phyloP scores from a whole-genome alignment of 2,888 invertebrate species.

The Adelognathus sp. region DNA sequence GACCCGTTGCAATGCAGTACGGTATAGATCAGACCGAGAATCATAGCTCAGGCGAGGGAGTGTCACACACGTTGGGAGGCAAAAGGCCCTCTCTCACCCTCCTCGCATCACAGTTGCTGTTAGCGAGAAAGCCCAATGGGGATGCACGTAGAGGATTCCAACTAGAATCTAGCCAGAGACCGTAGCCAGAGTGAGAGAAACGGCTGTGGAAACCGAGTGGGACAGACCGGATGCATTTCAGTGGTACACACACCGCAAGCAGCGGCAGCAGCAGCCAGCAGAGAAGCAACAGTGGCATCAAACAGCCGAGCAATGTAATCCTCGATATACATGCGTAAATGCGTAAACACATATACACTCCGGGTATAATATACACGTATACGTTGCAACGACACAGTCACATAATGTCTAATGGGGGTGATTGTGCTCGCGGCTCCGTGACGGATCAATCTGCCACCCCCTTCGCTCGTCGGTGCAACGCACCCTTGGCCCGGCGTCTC shows the following conservation, averaged over 20 bases:
- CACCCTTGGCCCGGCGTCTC: slow-evolving; percentile 55
- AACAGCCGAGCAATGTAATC: slow-evolving; percentile 55
- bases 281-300: slow-evolving; percentile 55
- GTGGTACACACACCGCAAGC: background rate
- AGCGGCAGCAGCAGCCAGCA: background rate
- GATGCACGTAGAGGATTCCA: slow-evolving; percentile 10
- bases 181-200: slow-evolving; percentile 21
- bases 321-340: slow-evolving; percentile 56
- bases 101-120: slow-evolving; percentile 40
- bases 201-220: slow-evolving; percentile 25
- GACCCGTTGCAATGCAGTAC: slow-evolving; percentile 50
- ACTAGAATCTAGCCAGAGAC: background rate
- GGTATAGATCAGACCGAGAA: slow-evolving; percentile 74
- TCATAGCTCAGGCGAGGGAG: slow-evolving; percentile 74
- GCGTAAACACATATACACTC: slow-evolving; percentile 63
- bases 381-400: slow-evolving; percentile 70
- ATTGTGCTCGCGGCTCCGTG: slow-evolving; percentile 80
- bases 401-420: slow-evolving; percentile 81
- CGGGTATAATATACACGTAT: slow-evolving; percentile 46
- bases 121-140: slow-evolving; percentile 42
- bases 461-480: slow-evolving; percentile 69
- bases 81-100: slow-evolving; percentile 27
- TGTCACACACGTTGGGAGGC: slow-evolving; percentile 54
- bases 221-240: slow-evolving; percentile 71
- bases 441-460: slow-evolving; percentile 81